phyloP scores from a whole-genome alignment of 2,888 invertebrate species.

The Neuroscelio doddi region DNA sequence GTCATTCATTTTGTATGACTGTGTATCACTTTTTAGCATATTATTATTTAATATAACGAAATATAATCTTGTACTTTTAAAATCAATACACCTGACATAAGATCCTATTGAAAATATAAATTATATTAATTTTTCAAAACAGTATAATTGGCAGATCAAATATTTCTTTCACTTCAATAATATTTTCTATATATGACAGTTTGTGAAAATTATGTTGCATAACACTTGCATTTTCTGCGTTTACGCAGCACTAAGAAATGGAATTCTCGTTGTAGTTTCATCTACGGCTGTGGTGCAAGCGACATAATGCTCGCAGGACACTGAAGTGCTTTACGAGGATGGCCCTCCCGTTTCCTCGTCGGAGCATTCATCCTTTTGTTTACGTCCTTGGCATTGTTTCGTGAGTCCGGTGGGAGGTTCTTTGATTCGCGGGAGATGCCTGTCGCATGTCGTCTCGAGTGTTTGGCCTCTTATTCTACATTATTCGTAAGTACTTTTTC shows the following conservation, averaged over 20 bases:
- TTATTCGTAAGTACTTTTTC: background rate
- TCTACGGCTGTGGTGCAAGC: slow-evolving; percentile 17
- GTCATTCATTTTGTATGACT: too few species aligned
- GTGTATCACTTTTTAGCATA: too few species aligned
- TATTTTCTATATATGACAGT: background rate
- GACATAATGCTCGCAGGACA: slow-evolving; percentile 32
- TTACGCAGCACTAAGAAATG: slow-evolving; percentile 30
- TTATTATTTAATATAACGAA: too few species aligned
- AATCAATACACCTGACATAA: too few species aligned
- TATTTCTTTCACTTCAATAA: too few species aligned
- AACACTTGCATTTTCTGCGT: slow-evolving; percentile 25
- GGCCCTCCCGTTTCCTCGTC: slow-evolving; percentile 32
- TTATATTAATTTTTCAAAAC: background rate
- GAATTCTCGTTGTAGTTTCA: slow-evolving; percentile 27
- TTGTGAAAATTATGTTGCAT: background rate
- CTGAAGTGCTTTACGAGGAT: slow-evolving; percentile 35
- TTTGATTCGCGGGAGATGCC: slow-evolving; percentile 17
- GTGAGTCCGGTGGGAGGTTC: slow-evolving; percentile 28
- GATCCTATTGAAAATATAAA: background rate
- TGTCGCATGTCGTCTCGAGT: slow-evolving; percentile 26
- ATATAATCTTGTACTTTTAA: too few species aligned
- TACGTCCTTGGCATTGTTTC: slow-evolving; percentile 56
- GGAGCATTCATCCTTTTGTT: slow-evolving; percentile 59
- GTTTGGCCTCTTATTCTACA: slow-evolving; percentile 2
- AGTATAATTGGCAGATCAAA: too few species aligned